Base-by-base conservation (phyloP, 2,888 invertebrate genomes). In the Diaphora mendica region DNA sequence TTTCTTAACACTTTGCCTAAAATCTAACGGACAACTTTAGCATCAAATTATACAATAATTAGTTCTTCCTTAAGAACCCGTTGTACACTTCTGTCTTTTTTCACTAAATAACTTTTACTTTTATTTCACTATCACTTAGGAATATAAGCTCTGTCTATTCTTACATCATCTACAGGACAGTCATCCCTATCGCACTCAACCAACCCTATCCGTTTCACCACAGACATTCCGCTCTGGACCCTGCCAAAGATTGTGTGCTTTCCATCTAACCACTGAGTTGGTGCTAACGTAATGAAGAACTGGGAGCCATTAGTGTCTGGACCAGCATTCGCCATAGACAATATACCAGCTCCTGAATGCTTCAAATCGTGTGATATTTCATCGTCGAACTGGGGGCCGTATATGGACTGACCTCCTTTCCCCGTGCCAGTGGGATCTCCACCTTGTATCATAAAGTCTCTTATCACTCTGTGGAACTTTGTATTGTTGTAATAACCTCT, bases 301-400 rank as follows among this genome's bases (percentile, higher is more conserved):
- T 99, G 99, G 48, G 99, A 99, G 4, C 99, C 99, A 92, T 99
- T 99, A 11, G 98, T 97, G 88, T 99, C 97, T 0, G 99, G 99
- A 0, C 99, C 99, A 33, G 99, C 98, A 96, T 99, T 99, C 0
- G 99, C 99, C 99, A 99, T 99, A 0, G 99, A 99, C 55, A 99
- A 88, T 74, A 99, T 97, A 0, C 99, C 99, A 35, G 97, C 97
- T 33, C 96, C 99, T n/a, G 99, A 98, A 90, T 99, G 99, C 91
- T 99, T 99, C 73, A 99, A 95, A 81, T 99, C 99, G 48, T 97
- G 96, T 86, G 98, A 97, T 80, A 99, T 98, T 96, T 99, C 99
- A 95, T 99, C 99, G 73, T 98, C 97, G 94, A 99, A 99, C 83
- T 97, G 97, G 80, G 97, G 97, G 0, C 99, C 99, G 94, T 99